These are phyloP conservation scores for Troides oblongomaculatus DNA, from an alignment of 2,888 invertebrate species.

Conservation along the genomic window DNA sequence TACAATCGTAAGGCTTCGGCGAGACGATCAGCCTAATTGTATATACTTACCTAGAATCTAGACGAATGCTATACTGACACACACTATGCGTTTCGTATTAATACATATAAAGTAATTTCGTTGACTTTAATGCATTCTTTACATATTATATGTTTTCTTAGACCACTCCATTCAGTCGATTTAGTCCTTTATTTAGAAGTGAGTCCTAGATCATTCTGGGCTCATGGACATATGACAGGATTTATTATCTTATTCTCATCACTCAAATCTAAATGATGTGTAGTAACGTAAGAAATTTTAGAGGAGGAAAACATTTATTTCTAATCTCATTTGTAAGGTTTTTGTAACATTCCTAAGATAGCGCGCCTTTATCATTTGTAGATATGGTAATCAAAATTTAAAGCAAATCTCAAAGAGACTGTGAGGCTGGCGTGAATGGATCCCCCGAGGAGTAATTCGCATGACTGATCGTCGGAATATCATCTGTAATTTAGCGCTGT, in stretches of 20 bases:
- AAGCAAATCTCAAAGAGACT: slow-evolving; percentile 27
- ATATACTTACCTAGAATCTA: slow-evolving; percentile 47
- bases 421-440: slow-evolving; percentile 31
- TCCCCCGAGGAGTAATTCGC: slow-evolving; percentile 57
- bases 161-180: no score
- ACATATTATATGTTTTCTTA: no score
- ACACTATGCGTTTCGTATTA: not conserved
- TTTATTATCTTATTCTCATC: no score
- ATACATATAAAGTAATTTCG: no score
- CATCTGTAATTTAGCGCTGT: slow-evolving; percentile 27
- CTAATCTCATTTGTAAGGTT: no score
- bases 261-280: no score
- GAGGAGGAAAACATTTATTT: no score
- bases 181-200: no score
- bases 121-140: no score
- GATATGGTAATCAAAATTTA: slow-evolving; percentile 30
- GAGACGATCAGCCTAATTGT: slow-evolving; percentile 71
- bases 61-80: slow-evolving; percentile 1
- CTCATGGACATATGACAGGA: no score
- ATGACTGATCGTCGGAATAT: slow-evolving; percentile 49
- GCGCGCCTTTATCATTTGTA: slow-evolving; percentile 10
- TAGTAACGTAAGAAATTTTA: no score
- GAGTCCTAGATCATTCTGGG: no score
- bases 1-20: slow-evolving; percentile 72
- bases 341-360: slow-evolving; percentile 8